Conservation (phyloP, 2,797 vertebrate genomes). For the Clamator glandarius region DNA sequence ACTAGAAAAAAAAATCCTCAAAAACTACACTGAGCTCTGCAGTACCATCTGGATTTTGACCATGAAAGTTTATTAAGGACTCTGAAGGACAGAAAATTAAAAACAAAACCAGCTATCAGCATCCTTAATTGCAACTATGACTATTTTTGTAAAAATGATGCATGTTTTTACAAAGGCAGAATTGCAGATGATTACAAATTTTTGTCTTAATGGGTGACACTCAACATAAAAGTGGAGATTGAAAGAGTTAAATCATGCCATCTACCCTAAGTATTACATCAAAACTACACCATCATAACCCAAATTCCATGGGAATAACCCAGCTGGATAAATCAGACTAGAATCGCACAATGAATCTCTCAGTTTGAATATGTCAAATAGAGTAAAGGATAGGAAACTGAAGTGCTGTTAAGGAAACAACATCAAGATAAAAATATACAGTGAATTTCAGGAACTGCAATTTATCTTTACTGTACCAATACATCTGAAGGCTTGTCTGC, state of each 20-base stretch:
- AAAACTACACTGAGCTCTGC: not conserved
- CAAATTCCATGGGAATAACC: not conserved
- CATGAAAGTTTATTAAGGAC: constrained; percentile 6
- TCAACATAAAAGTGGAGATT: not conserved
- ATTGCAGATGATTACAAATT: not conserved
- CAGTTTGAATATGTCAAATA: not conserved
- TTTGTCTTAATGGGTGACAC: not conserved
- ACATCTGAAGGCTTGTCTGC: rapidly evolving
- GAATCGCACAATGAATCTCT: not conserved
- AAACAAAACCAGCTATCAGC: not conserved
- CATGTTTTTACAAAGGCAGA: not conserved
- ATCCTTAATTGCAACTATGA: not conserved
- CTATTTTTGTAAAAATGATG: not conserved
- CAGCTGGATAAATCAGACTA: not conserved
- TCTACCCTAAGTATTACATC: not conserved
- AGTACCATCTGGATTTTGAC: constrained; percentile 52
- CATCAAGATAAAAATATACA: not conserved
- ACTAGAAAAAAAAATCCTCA: not conserved
- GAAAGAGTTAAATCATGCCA: not conserved
- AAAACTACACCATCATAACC: not conserved
- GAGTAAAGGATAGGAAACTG: not conserved
- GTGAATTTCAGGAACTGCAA: not conserved
- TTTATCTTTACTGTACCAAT: not conserved
- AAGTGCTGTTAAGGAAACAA: not conserved
- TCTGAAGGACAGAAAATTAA: constrained; percentile 27